Evolutionary conservation across 2,113 vertebrate genomes (phyloP).

Genomic region (Halichoeres trimaculatus): DNA sequence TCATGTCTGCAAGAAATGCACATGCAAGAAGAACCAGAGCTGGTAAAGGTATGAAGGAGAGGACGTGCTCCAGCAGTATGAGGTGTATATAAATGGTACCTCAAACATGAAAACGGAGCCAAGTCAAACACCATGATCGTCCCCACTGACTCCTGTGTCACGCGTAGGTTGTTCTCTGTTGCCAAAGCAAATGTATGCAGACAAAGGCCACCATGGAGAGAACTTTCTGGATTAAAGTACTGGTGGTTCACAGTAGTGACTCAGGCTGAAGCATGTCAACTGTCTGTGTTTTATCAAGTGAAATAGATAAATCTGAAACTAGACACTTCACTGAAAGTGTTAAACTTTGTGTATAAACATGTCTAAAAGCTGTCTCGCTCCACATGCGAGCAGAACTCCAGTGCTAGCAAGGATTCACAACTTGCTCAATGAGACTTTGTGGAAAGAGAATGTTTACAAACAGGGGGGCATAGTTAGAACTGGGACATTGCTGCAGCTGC

Average conservation of each 20-base stretch:
- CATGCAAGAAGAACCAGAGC: not conserved
- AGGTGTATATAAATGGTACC: slow-evolving; percentile 68
- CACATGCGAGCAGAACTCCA: slow-evolving; percentile 39
- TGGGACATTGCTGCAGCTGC: not conserved
- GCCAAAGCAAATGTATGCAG: slow-evolving; percentile 72
- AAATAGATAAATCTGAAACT: not conserved
- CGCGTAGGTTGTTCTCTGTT: slow-evolving; percentile 27
- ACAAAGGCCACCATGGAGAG: slow-evolving; percentile 21
- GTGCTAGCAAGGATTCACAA: slow-evolving; percentile 13
- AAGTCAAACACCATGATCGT: slow-evolving; percentile 64
- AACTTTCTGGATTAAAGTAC: slow-evolving; percentile 11
- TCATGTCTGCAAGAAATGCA: slow-evolving; percentile 59
- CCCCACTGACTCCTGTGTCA: slow-evolving; percentile 53
- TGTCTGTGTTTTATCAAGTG: not conserved
- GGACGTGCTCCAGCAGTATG: slow-evolving; percentile 5
- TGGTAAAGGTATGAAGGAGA: slow-evolving; percentile 1
- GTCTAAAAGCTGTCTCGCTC: slow-evolving; percentile 30
- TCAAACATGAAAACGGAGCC: slow-evolving; percentile 61
- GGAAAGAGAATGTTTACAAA: slow-evolving; percentile 65
- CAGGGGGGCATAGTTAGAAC: slow-evolving; percentile 38
- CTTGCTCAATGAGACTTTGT: slow-evolving; percentile 53
- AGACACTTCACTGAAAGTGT: not conserved
- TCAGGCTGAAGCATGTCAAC: not conserved
- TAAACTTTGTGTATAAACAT: slow-evolving; percentile 1
- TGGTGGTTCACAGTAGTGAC: not conserved